Evolutionary conservation across 2,113 vertebrate genomes (phyloP), one percentile per base, ranked within the genome.

Genomic region (Turdus rufiventris): DNA sequence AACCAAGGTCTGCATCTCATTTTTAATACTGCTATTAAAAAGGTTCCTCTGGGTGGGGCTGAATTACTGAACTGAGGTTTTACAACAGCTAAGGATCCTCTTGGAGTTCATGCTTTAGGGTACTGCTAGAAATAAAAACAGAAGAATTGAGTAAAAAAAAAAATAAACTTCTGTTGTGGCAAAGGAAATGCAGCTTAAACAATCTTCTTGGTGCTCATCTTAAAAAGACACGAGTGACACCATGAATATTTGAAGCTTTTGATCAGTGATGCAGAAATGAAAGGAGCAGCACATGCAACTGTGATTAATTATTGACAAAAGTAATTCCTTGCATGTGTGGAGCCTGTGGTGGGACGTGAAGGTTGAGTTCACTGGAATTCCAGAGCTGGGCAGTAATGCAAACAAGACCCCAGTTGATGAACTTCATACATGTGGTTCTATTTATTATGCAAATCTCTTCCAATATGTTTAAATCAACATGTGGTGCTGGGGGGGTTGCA

Each of bases 291-390:
- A 83, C 67, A 15, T 34, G 34, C 66, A 62, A 50, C 85, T 94
- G 89, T 40, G 76, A 93, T 96, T 76, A 96, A 96, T 97, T 96
- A 96, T 88, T 94, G 95, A 80, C 78, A 60, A 1, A 42, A 94
- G 68, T 24, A 5, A 19, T 66, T 90, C 82, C 67, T 88, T 51
- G 91, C 51, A 16, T 47, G 34, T 47, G 47, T 29, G 36, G 24
- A 29, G 88, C 12, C 71, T 74, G 42, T 10, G 40, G 87, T 31
- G 79, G 67, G 48, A 47, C 9, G 8, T 12, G 94, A 31, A 95
- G 85, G 67, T 77, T 83, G 91, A 79, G 67, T 80, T 97, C 85
- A 21, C 81, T 91, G 67, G 47, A 90, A 95, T 96, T 95, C 89
- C 89, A 12, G 10, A 57, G 81, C 56, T 2, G 11, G 74, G 40